A percentile compares a stretch with the other conserved stretches of the same genome.
phyloP scores from a whole-genome alignment of 2,113 vertebrate species.

The Sterrhoptilus dennistouni region DNA sequence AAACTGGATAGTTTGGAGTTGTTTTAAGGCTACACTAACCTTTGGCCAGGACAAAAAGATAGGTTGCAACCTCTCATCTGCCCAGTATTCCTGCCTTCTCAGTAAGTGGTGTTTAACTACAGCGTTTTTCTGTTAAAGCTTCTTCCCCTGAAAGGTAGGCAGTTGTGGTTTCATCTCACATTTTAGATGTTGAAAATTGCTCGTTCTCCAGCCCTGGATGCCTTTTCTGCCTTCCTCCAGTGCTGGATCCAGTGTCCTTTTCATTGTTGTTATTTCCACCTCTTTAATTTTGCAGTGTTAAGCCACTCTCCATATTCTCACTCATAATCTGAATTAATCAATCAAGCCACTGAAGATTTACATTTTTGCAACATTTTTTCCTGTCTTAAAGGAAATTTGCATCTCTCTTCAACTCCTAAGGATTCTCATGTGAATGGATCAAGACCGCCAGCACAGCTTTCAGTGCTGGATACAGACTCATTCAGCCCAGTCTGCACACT shows the following conservation, averaged over 20 bases:
- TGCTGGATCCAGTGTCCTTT: not conserved
- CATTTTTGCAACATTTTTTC: not conserved
- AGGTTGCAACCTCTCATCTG: fast-evolving
- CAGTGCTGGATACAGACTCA: not conserved
- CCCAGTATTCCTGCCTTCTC: not conserved
- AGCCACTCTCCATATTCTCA: not conserved
- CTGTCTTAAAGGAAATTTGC: not conserved
- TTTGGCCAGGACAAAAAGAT: not conserved
- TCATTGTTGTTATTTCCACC: not conserved
- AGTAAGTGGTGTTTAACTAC: not conserved
- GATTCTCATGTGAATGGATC: not conserved
- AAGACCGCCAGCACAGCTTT: not conserved
- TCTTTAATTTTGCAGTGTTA: not conserved
- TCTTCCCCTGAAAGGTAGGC: not conserved
- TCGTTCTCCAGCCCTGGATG: not conserved
- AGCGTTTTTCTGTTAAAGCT: not conserved
- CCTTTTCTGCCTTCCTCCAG: not conserved
- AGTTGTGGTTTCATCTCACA: not conserved
- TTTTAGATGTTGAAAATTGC: not conserved
- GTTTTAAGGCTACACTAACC: not conserved
- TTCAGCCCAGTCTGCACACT: not conserved
- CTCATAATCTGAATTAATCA: not conserved
- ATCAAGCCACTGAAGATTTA: not conserved
- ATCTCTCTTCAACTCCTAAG: not conserved
- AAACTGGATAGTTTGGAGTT: not conserved